These are phyloP conservation scores for Formica selysi DNA, from an alignment of 1,140 invertebrate genomes.

Conservation along the genomic window DNA sequence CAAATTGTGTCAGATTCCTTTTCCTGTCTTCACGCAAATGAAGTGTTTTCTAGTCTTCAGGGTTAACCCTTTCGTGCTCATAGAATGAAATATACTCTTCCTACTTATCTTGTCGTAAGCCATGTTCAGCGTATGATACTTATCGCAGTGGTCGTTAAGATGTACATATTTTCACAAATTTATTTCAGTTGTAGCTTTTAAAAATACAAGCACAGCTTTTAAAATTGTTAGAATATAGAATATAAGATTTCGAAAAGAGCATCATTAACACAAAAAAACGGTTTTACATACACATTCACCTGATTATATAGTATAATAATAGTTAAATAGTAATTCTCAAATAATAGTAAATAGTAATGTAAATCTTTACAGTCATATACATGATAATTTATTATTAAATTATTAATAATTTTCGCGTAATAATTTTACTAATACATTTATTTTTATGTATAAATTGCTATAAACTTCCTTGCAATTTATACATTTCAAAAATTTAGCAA, in stretches of 20 bases:
- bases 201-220: not conserved
- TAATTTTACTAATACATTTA: not conserved
- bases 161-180: not conserved
- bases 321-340: no score
- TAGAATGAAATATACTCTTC: constrained; percentile 33
- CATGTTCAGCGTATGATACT: not conserved
- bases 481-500: not conserved
- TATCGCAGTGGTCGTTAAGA: not conserved
- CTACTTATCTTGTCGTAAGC: constrained; percentile 23
- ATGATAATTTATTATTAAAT: constrained; percentile 1
- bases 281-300: no score
- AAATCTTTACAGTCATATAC: no score
- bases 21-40: constrained; percentile 37
- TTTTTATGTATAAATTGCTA: not conserved
- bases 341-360: no score
- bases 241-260: not conserved
- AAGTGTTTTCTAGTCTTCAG: constrained; percentile 48
- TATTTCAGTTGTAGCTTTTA: constrained; percentile 3
- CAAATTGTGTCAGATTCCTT: constrained; percentile 38
- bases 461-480: not conserved
- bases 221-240: no score
- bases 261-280: no score
- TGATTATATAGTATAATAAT: no score
- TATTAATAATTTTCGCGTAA: not conserved
- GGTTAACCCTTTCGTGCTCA: constrained; percentile 40